Evolutionary conservation across 2,888 invertebrate genomes (phyloP), one percentile per base, ranked within the genome.

Genomic region (Ophion costatus): DNA sequence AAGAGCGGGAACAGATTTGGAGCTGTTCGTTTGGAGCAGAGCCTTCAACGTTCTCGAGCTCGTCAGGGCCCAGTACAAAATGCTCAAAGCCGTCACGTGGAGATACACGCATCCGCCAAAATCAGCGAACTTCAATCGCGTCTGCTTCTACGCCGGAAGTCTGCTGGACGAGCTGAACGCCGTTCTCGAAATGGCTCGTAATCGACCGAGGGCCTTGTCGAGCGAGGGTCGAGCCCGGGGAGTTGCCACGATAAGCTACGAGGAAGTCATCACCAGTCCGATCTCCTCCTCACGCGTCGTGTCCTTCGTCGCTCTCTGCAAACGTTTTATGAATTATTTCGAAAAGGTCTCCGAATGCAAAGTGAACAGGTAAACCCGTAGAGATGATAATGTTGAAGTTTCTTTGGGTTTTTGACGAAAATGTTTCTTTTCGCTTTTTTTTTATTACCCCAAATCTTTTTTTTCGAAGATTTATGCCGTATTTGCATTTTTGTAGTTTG

Each of bases 281-380:
- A 73, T 57, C 76, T 67, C 87, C 6, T 89, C 88, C n/a, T 17
- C 81, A 3, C 83, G 82, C 22, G 76, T 91, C 38, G 42, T 77
- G 1, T 80, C 69, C 1, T 93, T 93, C 71, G 77, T 87, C 1
- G 81, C 83, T 1, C 80, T 89, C 6, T 93, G 92, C 87, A 93
- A 93, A 78, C 87, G 89, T 7, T 93, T 93, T 83, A 93, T 93
- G 93, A 91, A 93, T 78, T 91, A 91, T 75, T 93, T 93, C 75
- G 93, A 93, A 85, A 93, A 91, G 67, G 88, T 92, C 11, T 92
- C 93, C 2, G 93, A 93, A 78, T 90, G 90, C 33, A 91, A 87
- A 81, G 82, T 93, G 61, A 93, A 93, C 90, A 93, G 90, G 93
- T 93, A 86, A 88, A 14, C 51, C 14, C 17, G 17, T 51, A 5